phyloP scores from a whole-genome alignment of 2,113 vertebrate species.

The Lanius ludovicianus region DNA sequence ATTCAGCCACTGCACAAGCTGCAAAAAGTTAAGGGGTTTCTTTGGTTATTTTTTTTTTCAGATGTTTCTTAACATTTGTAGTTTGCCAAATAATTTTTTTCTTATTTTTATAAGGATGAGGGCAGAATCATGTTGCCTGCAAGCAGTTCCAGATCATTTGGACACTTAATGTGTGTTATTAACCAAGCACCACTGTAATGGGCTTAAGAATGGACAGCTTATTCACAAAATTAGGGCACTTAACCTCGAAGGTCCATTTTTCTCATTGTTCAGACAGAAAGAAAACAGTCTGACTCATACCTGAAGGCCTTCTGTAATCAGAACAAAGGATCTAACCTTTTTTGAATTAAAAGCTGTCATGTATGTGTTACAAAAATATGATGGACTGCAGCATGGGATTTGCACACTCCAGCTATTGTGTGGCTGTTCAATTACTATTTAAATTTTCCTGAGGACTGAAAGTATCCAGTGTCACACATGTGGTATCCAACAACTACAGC shows the following conservation, averaged over 20 bases:
- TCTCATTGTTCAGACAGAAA: slow-evolving; percentile 7
- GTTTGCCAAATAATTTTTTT: not conserved
- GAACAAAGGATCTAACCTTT: not conserved
- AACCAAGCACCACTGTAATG: not conserved
- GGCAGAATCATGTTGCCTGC: not conserved
- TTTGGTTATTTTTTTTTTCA: not conserved
- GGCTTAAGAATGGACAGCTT: not conserved
- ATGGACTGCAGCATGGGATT: not conserved
- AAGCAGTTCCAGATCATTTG: not conserved
- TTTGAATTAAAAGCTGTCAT: not conserved
- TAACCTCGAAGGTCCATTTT: not conserved
- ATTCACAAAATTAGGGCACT: not conserved
- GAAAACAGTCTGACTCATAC: slow-evolving; percentile 23
- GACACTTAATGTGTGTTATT: not conserved
- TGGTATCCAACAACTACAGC: not conserved
- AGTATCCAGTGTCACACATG: not conserved
- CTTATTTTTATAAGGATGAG: not conserved
- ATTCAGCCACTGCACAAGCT: not conserved
- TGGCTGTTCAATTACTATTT: not conserved
- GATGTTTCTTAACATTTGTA: not conserved
- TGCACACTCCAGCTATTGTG: not conserved
- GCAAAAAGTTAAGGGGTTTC: not conserved
- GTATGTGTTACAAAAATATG: not conserved
- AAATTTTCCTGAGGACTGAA: not conserved
- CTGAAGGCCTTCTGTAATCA: not conserved